These are phyloP conservation scores for Apis laboriosa DNA, from an alignment of 1,140 invertebrate genomes.

Conservation along the genomic window DNA sequence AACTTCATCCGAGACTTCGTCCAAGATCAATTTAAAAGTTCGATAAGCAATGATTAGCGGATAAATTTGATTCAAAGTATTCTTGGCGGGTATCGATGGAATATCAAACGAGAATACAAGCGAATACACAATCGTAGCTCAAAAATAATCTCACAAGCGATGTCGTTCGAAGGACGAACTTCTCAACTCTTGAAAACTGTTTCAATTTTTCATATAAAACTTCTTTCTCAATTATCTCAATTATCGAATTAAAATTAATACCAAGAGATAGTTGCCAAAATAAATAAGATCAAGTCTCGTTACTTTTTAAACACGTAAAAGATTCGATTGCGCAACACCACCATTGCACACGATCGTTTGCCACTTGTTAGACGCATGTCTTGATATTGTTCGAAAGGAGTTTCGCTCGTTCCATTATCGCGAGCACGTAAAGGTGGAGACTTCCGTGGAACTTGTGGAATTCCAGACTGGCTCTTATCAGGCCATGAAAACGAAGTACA, in stretches of 20 bases:
- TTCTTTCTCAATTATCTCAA: too few species aligned
- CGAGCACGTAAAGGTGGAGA: conserved; percentile 29
- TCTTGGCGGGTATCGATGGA: not conserved
- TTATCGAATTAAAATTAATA: too few species aligned
- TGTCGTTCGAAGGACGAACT: too few species aligned
- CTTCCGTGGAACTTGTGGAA: conserved; percentile 10
- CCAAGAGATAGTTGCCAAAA: too few species aligned
- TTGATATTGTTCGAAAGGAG: conserved; percentile 20
- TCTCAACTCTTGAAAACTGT: too few species aligned
- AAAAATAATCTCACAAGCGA: too few species aligned
- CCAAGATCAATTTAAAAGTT: not conserved
- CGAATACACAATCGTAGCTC: too few species aligned
- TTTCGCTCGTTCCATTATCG: conserved; percentile 40
- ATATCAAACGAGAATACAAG: not conserved
- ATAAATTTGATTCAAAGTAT: not conserved
- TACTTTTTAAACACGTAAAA: not conserved
- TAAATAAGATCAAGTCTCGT: too few species aligned
- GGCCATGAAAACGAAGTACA: conserved; percentile 37
- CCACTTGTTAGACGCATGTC: conserved; percentile 36
- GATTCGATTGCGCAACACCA: not conserved
- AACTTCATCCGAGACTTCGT: not conserved
- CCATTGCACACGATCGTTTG: not conserved
- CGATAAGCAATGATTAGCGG: not conserved
- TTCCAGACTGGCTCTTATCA: conserved; percentile 20
- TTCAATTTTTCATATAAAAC: too few species aligned